phyloP scores from a whole-genome alignment of 2,113 vertebrate species.

The Caloenas nicobarica region DNA sequence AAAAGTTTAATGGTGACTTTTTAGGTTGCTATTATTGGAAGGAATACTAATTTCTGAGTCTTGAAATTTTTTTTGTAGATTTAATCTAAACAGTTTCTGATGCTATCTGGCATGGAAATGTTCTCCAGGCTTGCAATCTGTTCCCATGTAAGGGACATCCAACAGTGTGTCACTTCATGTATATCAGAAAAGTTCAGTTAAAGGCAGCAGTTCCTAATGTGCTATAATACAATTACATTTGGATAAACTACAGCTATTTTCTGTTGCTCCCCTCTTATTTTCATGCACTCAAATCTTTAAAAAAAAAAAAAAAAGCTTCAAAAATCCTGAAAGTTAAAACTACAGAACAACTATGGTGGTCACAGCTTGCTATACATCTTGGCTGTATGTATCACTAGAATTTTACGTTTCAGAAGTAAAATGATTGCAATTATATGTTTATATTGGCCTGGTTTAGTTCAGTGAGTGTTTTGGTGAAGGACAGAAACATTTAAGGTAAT shows the following conservation, averaged over 20 bases:
- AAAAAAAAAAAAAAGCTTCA: background rate
- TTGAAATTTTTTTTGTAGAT: background rate
- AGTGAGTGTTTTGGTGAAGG: background rate
- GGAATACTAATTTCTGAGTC: background rate
- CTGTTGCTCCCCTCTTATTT: background rate
- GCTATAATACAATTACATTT: background rate
- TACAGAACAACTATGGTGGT: background rate
- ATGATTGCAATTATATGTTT: background rate
- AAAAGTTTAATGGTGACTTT: background rate
- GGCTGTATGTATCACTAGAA: background rate
- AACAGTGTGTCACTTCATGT: background rate
- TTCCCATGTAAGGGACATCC: background rate
- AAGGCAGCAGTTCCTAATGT: background rate
- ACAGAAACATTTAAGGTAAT: background rate
- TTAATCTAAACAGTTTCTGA: background rate
- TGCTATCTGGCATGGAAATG: background rate
- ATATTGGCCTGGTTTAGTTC: conserved; percentile 2
- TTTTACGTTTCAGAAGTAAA: conserved; percentile 8
- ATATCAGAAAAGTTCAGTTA: background rate
- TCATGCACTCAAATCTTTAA: background rate
- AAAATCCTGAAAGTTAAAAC: conserved; percentile 62
- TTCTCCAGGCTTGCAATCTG: background rate
- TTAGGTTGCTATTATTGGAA: background rate
- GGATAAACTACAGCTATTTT: background rate
- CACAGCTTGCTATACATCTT: background rate